Base-by-base conservation (phyloP, 1,140 invertebrate species). In the Pogonus chalceus region DNA sequence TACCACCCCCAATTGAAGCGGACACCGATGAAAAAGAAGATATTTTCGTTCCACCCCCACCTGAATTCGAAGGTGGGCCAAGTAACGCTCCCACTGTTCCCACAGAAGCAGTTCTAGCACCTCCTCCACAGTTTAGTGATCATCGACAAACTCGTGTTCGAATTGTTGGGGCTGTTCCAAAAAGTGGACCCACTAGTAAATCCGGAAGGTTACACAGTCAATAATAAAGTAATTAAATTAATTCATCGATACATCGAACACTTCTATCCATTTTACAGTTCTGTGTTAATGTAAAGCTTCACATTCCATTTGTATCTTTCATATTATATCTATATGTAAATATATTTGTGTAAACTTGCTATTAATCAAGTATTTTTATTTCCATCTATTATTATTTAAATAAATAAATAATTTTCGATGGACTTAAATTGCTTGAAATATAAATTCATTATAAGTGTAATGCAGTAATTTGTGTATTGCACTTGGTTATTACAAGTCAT, bases 1-100 rank as follows among this genome's bases (percentile, higher is more conserved):
- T 91, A 37, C 89, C 88, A 35, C 88, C 88, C 20, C 87, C 88
- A 2, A 77, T 89, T 26, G 88, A 90, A 66, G 81, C 81, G 52
- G 84, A 87, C 51, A 74, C 79, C 12, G 83, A 86, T 51, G 77
- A 78, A 31, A 80, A 82, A 56, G 79, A 79, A 52, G 79, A 83
- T 52, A 70, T 84, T 20, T 83, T 85, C 51, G 72, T 87, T 2
- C 84, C 85, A 9, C 85, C 86, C n/a, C 85, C 85, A n/a, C 85
- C 85, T 4, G 85, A 87, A 65, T 88, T 87, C 62, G 79, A 75
- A 47, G 80, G 75, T 35, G 74, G 70, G 23, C 67, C 58, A 55
- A 64, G 56, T 58, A 67, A 47, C 59, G 64, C 64, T 26, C 67
- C 69, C 26, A 69, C 66, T 55, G 69, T 70, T 54, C 69, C 72